Conservation (phyloP, 1,140 invertebrate genomes). For the Ooceraea biroi region DNA sequence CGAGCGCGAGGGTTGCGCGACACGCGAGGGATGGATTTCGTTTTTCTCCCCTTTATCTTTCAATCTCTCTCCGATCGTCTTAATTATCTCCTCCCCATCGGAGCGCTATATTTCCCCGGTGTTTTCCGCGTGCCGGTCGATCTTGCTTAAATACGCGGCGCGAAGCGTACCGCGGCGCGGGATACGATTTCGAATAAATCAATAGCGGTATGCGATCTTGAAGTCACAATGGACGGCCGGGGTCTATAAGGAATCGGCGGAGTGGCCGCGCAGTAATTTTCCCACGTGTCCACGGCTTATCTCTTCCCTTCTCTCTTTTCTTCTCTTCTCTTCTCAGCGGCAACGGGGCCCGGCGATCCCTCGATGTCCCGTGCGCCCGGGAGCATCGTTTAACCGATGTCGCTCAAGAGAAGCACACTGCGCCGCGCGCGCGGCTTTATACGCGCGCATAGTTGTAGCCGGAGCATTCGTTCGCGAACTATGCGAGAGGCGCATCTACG, state of each 20-base stretch:
- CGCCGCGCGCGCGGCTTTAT: slow-evolving; percentile 51
- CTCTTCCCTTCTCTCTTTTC: slow-evolving; percentile 28
- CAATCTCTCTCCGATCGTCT: not conserved
- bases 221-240: slow-evolving; percentile 70
- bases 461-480: slow-evolving; percentile 64
- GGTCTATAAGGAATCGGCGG: slow-evolving; percentile 67
- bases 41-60: not conserved
- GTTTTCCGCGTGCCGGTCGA: slow-evolving; percentile 40
- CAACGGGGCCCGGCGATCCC: slow-evolving; percentile 36
- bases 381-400: slow-evolving; percentile 75
- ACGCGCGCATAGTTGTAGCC: slow-evolving; percentile 64
- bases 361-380: slow-evolving; percentile 54
- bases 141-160: slow-evolving; percentile 45
- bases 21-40: not conserved
- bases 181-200: slow-evolving; percentile 68
- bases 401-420: slow-evolving; percentile 66
- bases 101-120: slow-evolving; percentile 42
- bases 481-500: slow-evolving; percentile 53
- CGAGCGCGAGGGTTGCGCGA: slow-evolving; percentile 33
- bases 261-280: slow-evolving; percentile 69
- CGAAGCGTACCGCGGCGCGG: slow-evolving; percentile 35
- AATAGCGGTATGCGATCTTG: slow-evolving; percentile 74
- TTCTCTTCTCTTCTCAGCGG: slow-evolving; percentile 24
- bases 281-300: slow-evolving; percentile 74
- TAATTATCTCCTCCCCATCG: slow-evolving; percentile 29